These are phyloP conservation scores for Caenorhabditis remanei DNA, from an alignment of 1,140 invertebrate species.

Conservation along the genomic window DNA sequence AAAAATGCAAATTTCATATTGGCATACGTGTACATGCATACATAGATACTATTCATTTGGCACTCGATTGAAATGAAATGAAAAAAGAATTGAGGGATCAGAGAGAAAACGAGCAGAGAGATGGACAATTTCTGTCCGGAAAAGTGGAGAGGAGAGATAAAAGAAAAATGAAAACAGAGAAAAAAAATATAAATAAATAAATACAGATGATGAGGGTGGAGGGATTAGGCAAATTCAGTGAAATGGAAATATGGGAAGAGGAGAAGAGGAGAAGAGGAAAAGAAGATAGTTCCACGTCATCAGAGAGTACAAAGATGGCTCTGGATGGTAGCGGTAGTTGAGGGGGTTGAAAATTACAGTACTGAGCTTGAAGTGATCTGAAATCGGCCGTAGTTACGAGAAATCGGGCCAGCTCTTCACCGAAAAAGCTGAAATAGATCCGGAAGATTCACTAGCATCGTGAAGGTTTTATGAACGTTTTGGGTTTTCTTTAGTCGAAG, in stretches of 20 bases:
- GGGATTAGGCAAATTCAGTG: constrained; percentile 19
- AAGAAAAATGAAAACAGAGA: background rate
- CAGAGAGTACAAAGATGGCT: background rate
- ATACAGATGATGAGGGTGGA: constrained; percentile 14
- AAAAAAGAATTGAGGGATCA: too few relatives aligned
- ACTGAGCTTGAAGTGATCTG: too few relatives aligned
- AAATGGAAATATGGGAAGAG: background rate
- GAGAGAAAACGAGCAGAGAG: background rate
- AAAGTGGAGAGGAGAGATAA: background rate
- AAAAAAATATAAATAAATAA: constrained; percentile 15
- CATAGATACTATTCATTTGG: background rate
- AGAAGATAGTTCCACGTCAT: background rate
- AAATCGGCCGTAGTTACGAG: too few relatives aligned
- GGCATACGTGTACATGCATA: too few relatives aligned
- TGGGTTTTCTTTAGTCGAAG: too few relatives aligned
- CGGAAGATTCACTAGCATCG: too few relatives aligned
- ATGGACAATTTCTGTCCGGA: constrained; percentile 1
- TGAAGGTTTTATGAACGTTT: too few relatives aligned
- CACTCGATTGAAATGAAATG: background rate
- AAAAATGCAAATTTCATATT: too few relatives aligned
- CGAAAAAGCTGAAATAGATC: too few relatives aligned
- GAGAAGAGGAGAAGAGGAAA: background rate
- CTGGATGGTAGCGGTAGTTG: too few relatives aligned
- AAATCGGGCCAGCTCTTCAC: too few relatives aligned
- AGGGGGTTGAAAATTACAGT: too few relatives aligned